These are phyloP conservation scores for Euclidia mi DNA, from an alignment of 2,888 invertebrate genomes.

Conservation along the genomic window DNA sequence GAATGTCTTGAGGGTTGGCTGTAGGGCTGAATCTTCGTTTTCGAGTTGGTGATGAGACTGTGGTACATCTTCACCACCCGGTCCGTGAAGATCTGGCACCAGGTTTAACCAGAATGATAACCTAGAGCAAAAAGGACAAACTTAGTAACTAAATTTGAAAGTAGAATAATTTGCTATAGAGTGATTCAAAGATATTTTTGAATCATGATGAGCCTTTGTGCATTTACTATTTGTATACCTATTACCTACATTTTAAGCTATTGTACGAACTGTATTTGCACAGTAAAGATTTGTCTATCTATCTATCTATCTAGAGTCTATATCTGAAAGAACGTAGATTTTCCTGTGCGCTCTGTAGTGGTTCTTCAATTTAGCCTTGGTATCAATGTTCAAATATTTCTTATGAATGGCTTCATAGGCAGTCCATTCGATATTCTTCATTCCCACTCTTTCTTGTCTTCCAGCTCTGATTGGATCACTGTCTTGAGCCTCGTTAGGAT, in stretches of 20 bases:
- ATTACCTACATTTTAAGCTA: no score
- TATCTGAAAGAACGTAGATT: slow-evolving; percentile 24
- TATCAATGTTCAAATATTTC: slow-evolving; percentile 97
- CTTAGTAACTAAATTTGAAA: neutral
- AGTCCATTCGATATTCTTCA: slow-evolving; percentile 98
- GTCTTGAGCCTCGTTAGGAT: slow-evolving; percentile 96
- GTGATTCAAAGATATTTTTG: no score
- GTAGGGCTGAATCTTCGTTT: slow-evolving; percentile 91
- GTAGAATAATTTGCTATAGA: no score
- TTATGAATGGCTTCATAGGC: slow-evolving; percentile 98
- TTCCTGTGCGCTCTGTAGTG: slow-evolving; percentile 97
- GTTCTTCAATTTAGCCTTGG: slow-evolving; percentile 96
- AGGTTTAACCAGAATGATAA: slow-evolving; percentile 98
- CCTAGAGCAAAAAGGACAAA: slow-evolving; percentile 74
- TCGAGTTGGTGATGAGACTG: slow-evolving; percentile 95
- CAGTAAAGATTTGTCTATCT: no score
- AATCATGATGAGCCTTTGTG: no score
- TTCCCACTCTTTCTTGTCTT: slow-evolving; percentile 94
- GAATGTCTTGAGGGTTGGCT: slow-evolving; percentile 89
- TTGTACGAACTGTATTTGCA: no score
- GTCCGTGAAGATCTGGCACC: slow-evolving; percentile 97
- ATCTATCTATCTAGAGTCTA: no score
- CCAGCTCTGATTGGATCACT: slow-evolving; percentile 91
- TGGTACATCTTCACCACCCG: slow-evolving; percentile 96
- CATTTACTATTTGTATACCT: no score